Percentiles rank a stretch among this genome's conserved stretches.
Conservation (phyloP, 30 jellyfish, hydroid and myxozoan genomes). For the Cassiopea xamachana region DNA sequence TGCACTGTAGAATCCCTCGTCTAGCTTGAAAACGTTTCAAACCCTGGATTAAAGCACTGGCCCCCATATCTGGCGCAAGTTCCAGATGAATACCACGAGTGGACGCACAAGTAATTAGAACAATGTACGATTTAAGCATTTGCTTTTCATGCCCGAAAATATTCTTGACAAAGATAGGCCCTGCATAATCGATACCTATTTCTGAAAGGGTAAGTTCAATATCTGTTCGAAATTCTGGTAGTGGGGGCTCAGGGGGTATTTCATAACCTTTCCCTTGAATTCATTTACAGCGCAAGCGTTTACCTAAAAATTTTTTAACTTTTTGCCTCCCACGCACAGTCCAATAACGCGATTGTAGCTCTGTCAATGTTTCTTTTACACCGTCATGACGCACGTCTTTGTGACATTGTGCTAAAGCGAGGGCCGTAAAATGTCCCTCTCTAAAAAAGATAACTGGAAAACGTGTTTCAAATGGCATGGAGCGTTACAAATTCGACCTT, state of each 20-base stretch:
- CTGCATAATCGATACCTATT: constrained; percentile 26
- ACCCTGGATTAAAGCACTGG: not conserved
- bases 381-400: constrained; percentile 12
- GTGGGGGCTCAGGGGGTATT: constrained; percentile 22
- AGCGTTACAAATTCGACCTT: not conserved
- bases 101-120: not conserved
- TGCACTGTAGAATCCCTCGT: constrained; percentile 6
- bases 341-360: constrained; percentile 40
- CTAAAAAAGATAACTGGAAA: not conserved
- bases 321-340: constrained; percentile 13
- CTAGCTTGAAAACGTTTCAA: not conserved
- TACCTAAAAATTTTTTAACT: not conserved
- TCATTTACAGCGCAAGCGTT: constrained; percentile 14
- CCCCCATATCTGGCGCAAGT: not conserved
- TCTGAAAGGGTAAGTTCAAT: not conserved
- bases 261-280: constrained; percentile 17
- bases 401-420: not conserved
- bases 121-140: constrained; percentile 12
- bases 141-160: not conserved
- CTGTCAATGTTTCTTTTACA: constrained; percentile 43
- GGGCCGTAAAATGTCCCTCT: not conserved
- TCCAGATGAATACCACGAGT: not conserved
- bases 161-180: constrained; percentile 31
- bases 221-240: constrained; percentile 15
- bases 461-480: not conserved